Base-by-base conservation (phyloP, 2,113 vertebrate genomes). In the Empidonax alnorum region DNA sequence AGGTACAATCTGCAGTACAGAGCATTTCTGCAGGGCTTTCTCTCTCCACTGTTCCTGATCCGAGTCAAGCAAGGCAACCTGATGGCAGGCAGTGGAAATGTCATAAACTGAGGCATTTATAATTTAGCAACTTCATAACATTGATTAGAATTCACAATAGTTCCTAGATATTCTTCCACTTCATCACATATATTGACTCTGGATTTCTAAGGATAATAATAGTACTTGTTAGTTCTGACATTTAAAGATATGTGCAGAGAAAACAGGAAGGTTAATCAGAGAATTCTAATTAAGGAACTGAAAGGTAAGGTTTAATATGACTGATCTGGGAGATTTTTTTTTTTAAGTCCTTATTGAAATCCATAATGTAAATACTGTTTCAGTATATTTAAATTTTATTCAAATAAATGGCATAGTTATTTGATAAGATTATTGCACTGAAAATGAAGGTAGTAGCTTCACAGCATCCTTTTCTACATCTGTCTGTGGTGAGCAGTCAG, bases 191-290 rank as follows among this genome's bases (percentile, higher is more conserved):
- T 65, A 78, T 41, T 86, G 61, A 78, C 65, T 94, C 33, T 65
- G 8, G 20, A n/a, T 90, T 93, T 96, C 73, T 87, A 72, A 84
- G 83, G 56, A 39, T 71, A 82, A 46, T 62, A 89, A 75, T 72
- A 56, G 8, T 84, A 24, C 88, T 81, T 90, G 73, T 86, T 92
- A 88, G 35, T 81, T 78, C 68, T 92, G 94, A 82, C 88, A 87
- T 94, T 96, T 93, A 46, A 82, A 86, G 93, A 73, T 49, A 7
- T 63, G 19, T 50, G n/a, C 28, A 68, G 73, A 79, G 86, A 87
- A 93, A 95, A 91, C 72, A 87, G 84, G 85, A 96, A 95, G 76
- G n/a, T 93, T 95, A 88, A 84, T 74, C 69, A 56, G 72, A 55
- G 50, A 62, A 84, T 93, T 94, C 66, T 90, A 87, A 89, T 96